Evolutionary conservation across 2,113 vertebrate genomes (phyloP), one percentile per base, ranked within the genome.

Genomic region (Burhinus oedicnemus): DNA sequence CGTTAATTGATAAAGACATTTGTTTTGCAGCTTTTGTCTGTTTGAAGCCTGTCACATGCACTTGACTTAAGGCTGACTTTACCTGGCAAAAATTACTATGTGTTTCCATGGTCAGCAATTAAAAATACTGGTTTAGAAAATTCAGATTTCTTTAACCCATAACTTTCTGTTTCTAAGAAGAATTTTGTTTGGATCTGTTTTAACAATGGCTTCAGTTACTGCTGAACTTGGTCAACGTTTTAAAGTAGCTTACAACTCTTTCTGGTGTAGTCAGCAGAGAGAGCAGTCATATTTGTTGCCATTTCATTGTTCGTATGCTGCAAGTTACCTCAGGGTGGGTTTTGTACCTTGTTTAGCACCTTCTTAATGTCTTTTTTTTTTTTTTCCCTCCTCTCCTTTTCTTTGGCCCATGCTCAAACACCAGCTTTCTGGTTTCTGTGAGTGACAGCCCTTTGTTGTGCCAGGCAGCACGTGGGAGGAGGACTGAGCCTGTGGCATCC

Each of bases 251-350:
- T 34, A 54, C 0, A 0, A 44, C 32, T 91, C 61, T 23, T 55
- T 22, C 54, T 61, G 26, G 40, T n/a, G 55, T 47, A 32, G 45
- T 58, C 82, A 75, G 61, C 36, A 21, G 74, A 76, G 87, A 62
- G 64, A 70, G 55, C 82, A 57, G 69, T 85, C 1, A 0, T 72
- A 6, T 84, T 89, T 90, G 64, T 93, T 96, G 83, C 84, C 70
- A 60, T 97, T 90, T 95, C 70, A n/a, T 77, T 83, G 55, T 68
- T 93, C 8, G 3, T 82, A 94, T 96, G 94, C 93, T 84, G 77
- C 93, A 96, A 58, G 68, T 95, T 96, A 92, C 95, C 95, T 98
- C 96, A 97, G 95, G 93, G 81, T 96, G 92, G 61, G 86, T 36
- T 95, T 92, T 93, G 52, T 89, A 95, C 87, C 83, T 92, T 90